These are phyloP conservation scores for Carapus acus DNA, from an alignment of 2,797 vertebrate species.

Conservation along the genomic window DNA sequence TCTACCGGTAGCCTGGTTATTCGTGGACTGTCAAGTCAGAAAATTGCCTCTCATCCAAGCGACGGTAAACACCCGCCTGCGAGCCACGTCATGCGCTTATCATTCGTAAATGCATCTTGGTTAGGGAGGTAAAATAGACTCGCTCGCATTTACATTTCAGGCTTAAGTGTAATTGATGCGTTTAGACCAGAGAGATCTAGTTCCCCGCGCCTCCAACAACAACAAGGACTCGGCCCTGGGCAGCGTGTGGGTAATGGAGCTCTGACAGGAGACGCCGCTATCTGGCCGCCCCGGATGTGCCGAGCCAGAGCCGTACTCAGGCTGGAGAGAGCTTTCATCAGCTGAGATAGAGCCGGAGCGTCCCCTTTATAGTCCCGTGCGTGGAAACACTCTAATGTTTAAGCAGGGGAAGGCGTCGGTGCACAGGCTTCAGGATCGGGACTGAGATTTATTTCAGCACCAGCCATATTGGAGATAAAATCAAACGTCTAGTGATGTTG, in stretches of 20 bases:
- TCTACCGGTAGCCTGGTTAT: background rate
- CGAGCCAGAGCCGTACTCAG: constrained; percentile 53
- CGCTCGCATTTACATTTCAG: background rate
- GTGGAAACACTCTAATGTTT: constrained; percentile 5
- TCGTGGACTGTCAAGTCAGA: background rate
- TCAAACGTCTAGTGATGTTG: no score
- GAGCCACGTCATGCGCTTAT: background rate
- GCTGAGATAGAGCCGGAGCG: no score
- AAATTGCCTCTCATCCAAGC: background rate
- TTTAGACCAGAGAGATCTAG: constrained; percentile 13
- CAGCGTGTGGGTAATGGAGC: constrained; percentile 44
- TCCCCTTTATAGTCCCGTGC: constrained; percentile 44
- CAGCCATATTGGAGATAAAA: no score
- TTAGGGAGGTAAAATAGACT: background rate
- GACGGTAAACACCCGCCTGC: background rate
- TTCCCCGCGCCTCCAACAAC: constrained; percentile 24
- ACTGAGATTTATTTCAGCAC: no score
- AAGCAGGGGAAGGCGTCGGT: no score
- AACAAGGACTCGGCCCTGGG: constrained; percentile 29
- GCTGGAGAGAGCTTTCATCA: constrained; percentile 49
- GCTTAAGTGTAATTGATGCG: constrained; percentile 6
- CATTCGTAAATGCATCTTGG: background rate
- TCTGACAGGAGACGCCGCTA: constrained; percentile 49
- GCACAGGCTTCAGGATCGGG: constrained; percentile 17
- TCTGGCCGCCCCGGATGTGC: constrained; percentile 48